Conservation (phyloP, 2,113 vertebrate species). For the Cyprinus carpio region DNA sequence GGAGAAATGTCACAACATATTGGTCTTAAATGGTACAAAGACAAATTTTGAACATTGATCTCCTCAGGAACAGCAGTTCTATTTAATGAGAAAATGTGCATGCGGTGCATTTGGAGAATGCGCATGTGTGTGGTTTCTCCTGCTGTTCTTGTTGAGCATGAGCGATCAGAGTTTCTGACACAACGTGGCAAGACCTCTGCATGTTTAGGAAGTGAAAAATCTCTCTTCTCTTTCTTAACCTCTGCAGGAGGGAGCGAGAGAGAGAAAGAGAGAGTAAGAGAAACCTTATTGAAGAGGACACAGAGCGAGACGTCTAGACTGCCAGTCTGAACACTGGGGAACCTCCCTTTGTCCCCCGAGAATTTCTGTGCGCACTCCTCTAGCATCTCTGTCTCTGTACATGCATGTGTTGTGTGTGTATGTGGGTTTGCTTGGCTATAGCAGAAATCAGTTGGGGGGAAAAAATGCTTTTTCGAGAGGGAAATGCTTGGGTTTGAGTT, state of each 20-base stretch:
- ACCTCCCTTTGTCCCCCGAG: slow-evolving; percentile 2
- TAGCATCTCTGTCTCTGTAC: slow-evolving; percentile 6
- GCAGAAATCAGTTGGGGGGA: neutral
- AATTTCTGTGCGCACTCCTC: neutral
- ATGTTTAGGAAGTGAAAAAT: slow-evolving; percentile 50
- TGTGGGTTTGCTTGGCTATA: neutral
- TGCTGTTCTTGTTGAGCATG: slow-evolving; percentile 40
- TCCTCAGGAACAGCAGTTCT: neutral
- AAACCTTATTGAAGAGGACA: slow-evolving; percentile 15
- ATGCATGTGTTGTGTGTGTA: neutral
- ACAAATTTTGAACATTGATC: too few relatives aligned
- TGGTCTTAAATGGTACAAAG: neutral
- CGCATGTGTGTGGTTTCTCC: neutral
- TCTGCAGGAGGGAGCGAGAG: slow-evolving; percentile 38
- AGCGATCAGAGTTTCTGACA: slow-evolving; percentile 53
- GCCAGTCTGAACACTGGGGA: neutral
- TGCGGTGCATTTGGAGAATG: neutral
- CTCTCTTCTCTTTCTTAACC: slow-evolving; percentile 42
- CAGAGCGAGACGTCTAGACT: slow-evolving; percentile 47
- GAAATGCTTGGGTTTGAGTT: neutral
- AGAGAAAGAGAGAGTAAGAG: slow-evolving; percentile 7
- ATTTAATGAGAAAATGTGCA: neutral
- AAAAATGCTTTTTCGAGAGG: too few relatives aligned
- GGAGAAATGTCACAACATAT: neutral
- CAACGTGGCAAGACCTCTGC: slow-evolving; percentile 42